Percentiles rank a stretch among this genome's conserved stretches.
Evolutionary conservation across 2,797 vertebrate genomes (phyloP).

Genomic region (Pseudopleuronectes americanus): DNA sequence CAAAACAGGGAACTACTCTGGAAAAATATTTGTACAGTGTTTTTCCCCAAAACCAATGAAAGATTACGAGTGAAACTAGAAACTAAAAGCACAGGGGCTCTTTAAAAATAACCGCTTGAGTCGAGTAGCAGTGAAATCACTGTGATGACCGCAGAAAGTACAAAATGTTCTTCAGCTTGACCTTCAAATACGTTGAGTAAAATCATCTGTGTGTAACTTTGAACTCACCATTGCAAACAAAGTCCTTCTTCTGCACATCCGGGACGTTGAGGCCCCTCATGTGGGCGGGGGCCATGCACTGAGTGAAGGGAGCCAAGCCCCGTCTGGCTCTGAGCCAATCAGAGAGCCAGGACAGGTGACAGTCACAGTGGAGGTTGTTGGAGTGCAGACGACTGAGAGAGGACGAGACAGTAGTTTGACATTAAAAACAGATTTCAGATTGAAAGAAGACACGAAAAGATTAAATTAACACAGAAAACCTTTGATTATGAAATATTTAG

Average conservation of each 20-base stretch:
- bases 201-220: background rate
- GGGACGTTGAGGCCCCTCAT: constrained; percentile 96
- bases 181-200: background rate
- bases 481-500: background rate
- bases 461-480: background rate
- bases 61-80: background rate
- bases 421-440: background rate
- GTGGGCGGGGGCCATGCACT: constrained; percentile 94
- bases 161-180: constrained; percentile 3
- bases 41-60: background rate
- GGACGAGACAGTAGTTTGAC: background rate
- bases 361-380: constrained; percentile 96
- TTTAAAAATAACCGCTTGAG: background rate
- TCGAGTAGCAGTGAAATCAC: background rate
- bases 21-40: constrained; percentile 6
- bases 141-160: background rate
- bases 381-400: constrained; percentile 92
- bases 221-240: constrained; percentile 90
- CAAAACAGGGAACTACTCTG: background rate
- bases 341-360: constrained; percentile 97
- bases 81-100: background rate
- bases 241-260: constrained; percentile 97
- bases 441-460: background rate
- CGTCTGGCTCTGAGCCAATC: constrained; percentile 95
- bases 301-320: constrained; percentile 95